These are phyloP conservation scores for Sinosuthora webbiana DNA, from an alignment of 2,113 vertebrate species.

Conservation along the genomic window DNA sequence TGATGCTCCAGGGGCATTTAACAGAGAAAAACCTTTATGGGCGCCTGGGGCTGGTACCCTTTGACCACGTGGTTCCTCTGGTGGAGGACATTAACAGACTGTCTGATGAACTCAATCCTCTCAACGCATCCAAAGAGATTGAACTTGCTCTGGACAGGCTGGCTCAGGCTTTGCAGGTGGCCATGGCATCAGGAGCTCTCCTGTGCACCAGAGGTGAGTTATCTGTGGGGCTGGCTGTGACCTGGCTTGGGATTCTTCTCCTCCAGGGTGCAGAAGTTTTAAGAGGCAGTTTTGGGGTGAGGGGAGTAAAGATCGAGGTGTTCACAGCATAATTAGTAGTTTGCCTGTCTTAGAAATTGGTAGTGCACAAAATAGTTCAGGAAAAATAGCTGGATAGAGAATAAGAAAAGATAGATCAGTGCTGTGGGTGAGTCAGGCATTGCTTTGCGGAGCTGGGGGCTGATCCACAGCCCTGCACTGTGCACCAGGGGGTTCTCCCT, in stretches of 20 bases:
- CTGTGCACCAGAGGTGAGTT: slow-evolving; percentile 90
- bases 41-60: slow-evolving; percentile 87
- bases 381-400: not conserved
- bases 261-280: not conserved
- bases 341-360: not conserved
- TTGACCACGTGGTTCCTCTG: slow-evolving; percentile 88
- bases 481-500: not conserved
- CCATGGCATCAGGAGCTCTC: slow-evolving; percentile 90
- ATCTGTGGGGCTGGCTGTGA: not conserved
- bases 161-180: slow-evolving; percentile 92
- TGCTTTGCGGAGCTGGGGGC: not conserved
- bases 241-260: not conserved
- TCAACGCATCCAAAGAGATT: slow-evolving; percentile 80
- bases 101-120: slow-evolving; percentile 84
- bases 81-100: slow-evolving; percentile 85
- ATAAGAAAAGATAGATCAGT: not conserved
- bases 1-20: slow-evolving; percentile 86
- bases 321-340: not conserved
- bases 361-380: not conserved
- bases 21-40: slow-evolving; percentile 92
- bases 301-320: not conserved
- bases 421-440: not conserved
- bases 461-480: not conserved
- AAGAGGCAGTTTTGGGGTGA: not conserved
- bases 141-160: slow-evolving; percentile 91